Base-by-base conservation (phyloP, 2,797 vertebrate genomes). In the Perdix hodgsoniae region DNA sequence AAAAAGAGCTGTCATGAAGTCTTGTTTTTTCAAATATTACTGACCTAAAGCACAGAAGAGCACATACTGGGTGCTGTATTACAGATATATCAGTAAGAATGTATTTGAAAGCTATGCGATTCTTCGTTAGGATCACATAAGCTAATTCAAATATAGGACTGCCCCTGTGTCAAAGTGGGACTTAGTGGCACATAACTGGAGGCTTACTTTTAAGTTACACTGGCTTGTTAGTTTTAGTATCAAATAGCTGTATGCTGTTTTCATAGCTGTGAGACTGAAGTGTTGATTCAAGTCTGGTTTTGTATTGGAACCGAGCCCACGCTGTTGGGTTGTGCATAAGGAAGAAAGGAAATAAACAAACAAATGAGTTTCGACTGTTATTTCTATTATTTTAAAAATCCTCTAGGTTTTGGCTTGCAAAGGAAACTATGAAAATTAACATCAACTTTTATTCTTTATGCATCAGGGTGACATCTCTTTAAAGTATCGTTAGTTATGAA, bases 21-120 rank as follows among this genome's bases (percentile, higher is more conserved):
- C 24, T 92, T 73, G 17, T 19, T 65, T 90, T 94, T 65, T 50
- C 77, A 79, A 81, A 59, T 59, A 12, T 37, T 85, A 17, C 29
- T 73, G 56, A 63, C 40, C 60, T 65, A 52, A 80, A 91, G 88
- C 40, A n/a, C 31, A 88, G 80, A 54, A n/a, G 9, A 69, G 37
- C 27, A 18, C 85, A 86, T 94, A 89, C 69, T n/a, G 60, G 49
- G 65, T 91, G 54, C 78, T 84, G 50, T 83, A 73, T 35, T 88
- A 45, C 57, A 85, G 70, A 54, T 26, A 3, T 1, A 52, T 75
- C 27, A 19, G 14, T 59, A 61, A 71, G 64, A 77, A 77, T 5
- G 42, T 45, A 78, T 52, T 63, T 65, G 39, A 66, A 83, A 70
- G 2, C 18, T 69, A 0, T 77, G 2, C 57, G 26, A 37, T 33